Percentiles rank a stretch among this genome's conserved stretches.
Conservation (phyloP, 2,797 vertebrate species). For the Valencia hispanica region DNA sequence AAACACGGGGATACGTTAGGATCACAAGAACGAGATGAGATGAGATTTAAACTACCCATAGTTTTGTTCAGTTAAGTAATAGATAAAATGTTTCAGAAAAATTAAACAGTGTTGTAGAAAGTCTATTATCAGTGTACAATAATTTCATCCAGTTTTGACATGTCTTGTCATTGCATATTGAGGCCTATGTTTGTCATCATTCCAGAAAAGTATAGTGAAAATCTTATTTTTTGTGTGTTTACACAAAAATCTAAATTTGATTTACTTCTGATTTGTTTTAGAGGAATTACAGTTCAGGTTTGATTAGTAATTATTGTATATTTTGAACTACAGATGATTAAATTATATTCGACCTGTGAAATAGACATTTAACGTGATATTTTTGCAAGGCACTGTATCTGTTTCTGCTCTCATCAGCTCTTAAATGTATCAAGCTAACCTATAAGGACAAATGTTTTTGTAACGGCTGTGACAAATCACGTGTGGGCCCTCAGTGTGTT, state of each 20-base stretch:
- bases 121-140: no score
- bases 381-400: constrained; percentile 13
- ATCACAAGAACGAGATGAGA: background rate
- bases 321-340: background rate
- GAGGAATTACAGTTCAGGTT: background rate
- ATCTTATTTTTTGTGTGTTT: background rate
- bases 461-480: constrained; percentile 52
- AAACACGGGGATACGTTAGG: background rate
- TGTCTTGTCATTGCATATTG: background rate
- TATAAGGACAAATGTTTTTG: constrained; percentile 34
- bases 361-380: no score
- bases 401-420: constrained; percentile 25
- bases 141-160: background rate
- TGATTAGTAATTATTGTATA: background rate
- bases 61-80: no score
- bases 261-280: background rate
- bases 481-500: constrained; percentile 37
- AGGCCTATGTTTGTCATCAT: background rate
- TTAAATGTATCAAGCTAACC: constrained; percentile 44
- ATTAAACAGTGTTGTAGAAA: background rate
- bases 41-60: background rate
- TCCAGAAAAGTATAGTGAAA: background rate
- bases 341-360: background rate
- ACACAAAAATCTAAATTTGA: background rate
- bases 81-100: background rate